Base-by-base conservation (phyloP, 2,888 invertebrate genomes). In the Plemyria rubiginata region DNA sequence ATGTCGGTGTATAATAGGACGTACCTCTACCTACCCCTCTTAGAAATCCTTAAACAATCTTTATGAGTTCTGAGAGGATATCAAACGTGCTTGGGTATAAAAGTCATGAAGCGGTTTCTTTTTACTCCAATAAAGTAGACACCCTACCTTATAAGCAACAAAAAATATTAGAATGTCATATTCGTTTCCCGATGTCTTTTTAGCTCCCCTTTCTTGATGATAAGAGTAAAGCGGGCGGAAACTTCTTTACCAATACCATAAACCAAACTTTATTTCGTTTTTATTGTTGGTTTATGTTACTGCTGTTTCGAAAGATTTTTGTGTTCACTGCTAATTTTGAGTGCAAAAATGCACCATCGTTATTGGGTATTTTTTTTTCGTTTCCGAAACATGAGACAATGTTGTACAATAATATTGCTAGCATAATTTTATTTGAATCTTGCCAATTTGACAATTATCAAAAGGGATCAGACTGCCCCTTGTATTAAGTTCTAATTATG, bases 111-210 rank as follows among this genome's bases (percentile, higher is more conserved):
- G 7, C 32, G 2, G 8, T 32, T 32, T 32, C 8, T 32, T 1
- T 32, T 36, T 29, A 52, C 32, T 29, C 0, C 53, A 38, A 50
- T 53, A 45, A 62, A 56, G 68, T 72, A 62, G 79, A 63, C 72
- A 77, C 78, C 74, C 72, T 72, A 76, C 66, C 50, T 60, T 45
- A 62, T 62, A 66, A 70, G 75, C 67, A 75, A 76, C 73, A 81
- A 85, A 81, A 82, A 84, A 83, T 75, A 79, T 78, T 75, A 73
- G 75, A 82, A 82, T 77, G 82, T 85, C 86, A 84, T 84, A 84
- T 82, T 81, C 77, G 77, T 78, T 81, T 80, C 71, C 70, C 77
- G 74, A 82, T 81, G 78, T 82, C 74, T 79, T 80, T 80, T 83
- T 78, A 74, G 73, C 71, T 75, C 73, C 80, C 79, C 81, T 70